Evolutionary conservation across 2,888 invertebrate species (phyloP).

Genomic region (Cristatella mucedo): DNA sequence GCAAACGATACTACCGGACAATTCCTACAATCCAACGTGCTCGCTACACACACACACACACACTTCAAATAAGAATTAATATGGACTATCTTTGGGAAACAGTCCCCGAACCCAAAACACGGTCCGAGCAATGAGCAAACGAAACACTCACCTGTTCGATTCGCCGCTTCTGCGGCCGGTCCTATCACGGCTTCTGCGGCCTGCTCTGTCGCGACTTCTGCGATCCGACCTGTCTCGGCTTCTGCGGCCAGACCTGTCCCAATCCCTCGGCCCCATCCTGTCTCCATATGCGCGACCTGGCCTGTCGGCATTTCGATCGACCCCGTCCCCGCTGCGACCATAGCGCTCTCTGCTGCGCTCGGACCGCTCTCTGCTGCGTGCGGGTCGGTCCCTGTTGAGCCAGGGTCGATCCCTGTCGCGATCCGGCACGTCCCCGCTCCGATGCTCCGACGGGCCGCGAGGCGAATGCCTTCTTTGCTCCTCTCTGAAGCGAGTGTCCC

Average conservation of each 20-base stretch:
- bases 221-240: not conserved
- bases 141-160: too few relatives aligned
- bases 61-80: too few relatives aligned
- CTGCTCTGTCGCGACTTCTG: not conserved
- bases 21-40: too few relatives aligned
- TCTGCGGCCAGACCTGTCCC: not conserved
- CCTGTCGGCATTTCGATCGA: not conserved
- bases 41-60: too few relatives aligned
- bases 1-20: too few relatives aligned
- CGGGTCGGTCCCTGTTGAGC: not conserved
- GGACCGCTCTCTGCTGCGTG: not conserved
- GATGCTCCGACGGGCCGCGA: not conserved
- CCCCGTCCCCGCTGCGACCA: not conserved
- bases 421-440: not conserved
- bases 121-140: too few relatives aligned
- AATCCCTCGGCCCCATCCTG: not conserved
- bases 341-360: not conserved
- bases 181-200: not conserved
- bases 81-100: too few relatives aligned
- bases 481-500: constrained; percentile 12
- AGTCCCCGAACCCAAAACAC: too few relatives aligned
- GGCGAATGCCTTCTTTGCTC: not conserved
- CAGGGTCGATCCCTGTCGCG: constrained; percentile 1
- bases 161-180: too few relatives aligned
- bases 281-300: not conserved